These are phyloP conservation scores for Nasonia giraulti DNA, from an alignment of 1,140 invertebrate species.

Conservation along the genomic window DNA sequence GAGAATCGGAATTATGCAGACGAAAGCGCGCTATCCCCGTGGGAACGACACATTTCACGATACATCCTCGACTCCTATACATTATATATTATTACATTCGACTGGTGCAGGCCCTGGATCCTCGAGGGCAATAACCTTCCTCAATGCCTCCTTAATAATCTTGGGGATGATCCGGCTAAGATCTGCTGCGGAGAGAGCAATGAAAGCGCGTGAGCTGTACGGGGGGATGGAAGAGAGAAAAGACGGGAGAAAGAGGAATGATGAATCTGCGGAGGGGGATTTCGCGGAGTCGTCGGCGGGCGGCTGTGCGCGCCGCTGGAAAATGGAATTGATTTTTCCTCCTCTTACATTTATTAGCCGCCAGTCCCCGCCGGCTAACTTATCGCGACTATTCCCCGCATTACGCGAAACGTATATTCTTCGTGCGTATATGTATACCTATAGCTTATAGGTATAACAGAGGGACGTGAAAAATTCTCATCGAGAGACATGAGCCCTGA, in stretches of 20 bases:
- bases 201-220: not conserved
- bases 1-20: no score
- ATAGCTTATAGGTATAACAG: no score
- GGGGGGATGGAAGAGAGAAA: not conserved
- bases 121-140: not conserved
- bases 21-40: no score
- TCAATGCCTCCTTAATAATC: not conserved
- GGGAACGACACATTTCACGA: not conserved
- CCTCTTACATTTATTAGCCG: slow-evolving; percentile 35
- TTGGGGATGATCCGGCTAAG: not conserved
- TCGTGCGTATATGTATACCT: not conserved
- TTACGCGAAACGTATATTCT: no score
- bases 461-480: slow-evolving; percentile 32
- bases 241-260: not conserved
- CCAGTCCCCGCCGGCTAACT: not conserved
- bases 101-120: not conserved
- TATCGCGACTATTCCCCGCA: slow-evolving; percentile 13
- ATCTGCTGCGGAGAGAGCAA: not conserved
- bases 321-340: slow-evolving; percentile 45
- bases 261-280: slow-evolving; percentile 21
- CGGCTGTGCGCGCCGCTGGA: not conserved
- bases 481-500: not conserved
- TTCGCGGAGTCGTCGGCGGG: not conserved
- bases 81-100: not conserved
- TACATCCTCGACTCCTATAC: no score